Percentiles rank a stretch among this genome's conserved stretches.
phyloP scores from a whole-genome alignment of 1,140 invertebrate species.

The Antheraea pernyi region DNA sequence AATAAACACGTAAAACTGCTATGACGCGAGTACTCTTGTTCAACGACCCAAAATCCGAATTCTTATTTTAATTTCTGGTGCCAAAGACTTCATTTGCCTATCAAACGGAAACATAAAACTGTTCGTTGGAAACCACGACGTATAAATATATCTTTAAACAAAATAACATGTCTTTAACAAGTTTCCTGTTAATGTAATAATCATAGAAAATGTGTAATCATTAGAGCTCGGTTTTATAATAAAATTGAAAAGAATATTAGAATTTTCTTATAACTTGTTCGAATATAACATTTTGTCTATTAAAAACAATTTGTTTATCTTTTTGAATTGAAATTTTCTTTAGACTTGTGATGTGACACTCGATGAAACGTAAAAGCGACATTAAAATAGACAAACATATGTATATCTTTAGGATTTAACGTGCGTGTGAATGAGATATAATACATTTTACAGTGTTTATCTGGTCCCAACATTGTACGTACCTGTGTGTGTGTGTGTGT shows the following conservation, averaged over 20 bases:
- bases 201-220: not conserved
- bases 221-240: not conserved
- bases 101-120: slow-evolving; percentile 27
- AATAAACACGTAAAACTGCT: slow-evolving; percentile 3
- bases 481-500: no score
- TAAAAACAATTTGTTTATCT: no score
- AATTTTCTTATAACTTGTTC: not conserved
- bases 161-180: slow-evolving; percentile 24
- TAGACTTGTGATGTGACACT: no score
- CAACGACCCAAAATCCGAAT: not conserved
- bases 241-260: not conserved
- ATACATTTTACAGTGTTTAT: no score
- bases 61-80: slow-evolving; percentile 8
- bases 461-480: no score
- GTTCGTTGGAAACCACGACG: slow-evolving; percentile 21
- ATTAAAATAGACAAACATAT: no score
- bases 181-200: slow-evolving; percentile 9
- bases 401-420: no score
- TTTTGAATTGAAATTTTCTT: no score
- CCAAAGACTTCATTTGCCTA: slow-evolving; percentile 12
- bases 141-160: slow-evolving; percentile 20
- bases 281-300: not conserved
- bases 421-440: no score
- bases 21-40: slow-evolving; percentile 5
- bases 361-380: no score